Evolutionary conservation across 2,113 vertebrate species (phyloP), one percentile per base, ranked within the genome.

Genomic region (Anolis carolinensis): DNA sequence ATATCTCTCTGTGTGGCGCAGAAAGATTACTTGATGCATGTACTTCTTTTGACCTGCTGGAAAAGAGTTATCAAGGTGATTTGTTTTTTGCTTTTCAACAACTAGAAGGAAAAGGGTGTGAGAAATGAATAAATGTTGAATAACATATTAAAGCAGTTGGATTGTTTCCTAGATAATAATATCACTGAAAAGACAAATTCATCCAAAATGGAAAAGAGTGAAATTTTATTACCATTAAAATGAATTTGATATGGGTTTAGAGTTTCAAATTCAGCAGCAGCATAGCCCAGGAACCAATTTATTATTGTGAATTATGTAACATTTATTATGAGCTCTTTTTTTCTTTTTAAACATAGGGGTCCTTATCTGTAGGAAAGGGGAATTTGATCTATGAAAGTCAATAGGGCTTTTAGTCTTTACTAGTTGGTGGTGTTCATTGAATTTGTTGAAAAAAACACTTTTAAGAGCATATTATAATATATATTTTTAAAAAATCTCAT

Each of bases 11-110:
- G 52, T 88, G 91, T 48, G 97, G 97, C 55, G 96, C 95, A 0
- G 95, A 95, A 83, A 92, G 94, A 85, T 96, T 99, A 87, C 96
- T 99, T 89, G 97, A 98, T 82, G 96, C 95, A 16, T 97, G 97
- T 71, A 95, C 94, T 70, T 97, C 96, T 65, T 95, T 99, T 92
- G 97, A 96, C 18, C 90, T 99, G 25, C 85, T 99, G 79, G 90
- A 94, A 73, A 96, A 94, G 90, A 88, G 92, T 3, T 16, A 59
- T 44, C 80, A 89, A 91, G 95, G 95, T 96, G 84, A 96, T 39
- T 9, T 89, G 55, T 79, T 79, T 2, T 77, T 89, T 72, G 94
- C 0, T 18, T 21, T 4, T 13, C 11, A 74, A 79, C 59, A 79
- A 36, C 5, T 32, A n/a, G 30, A 78, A 20, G 20, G 1, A 52